Conservation (phyloP, 1,140 invertebrate species). For the Liolophura sinensis region DNA sequence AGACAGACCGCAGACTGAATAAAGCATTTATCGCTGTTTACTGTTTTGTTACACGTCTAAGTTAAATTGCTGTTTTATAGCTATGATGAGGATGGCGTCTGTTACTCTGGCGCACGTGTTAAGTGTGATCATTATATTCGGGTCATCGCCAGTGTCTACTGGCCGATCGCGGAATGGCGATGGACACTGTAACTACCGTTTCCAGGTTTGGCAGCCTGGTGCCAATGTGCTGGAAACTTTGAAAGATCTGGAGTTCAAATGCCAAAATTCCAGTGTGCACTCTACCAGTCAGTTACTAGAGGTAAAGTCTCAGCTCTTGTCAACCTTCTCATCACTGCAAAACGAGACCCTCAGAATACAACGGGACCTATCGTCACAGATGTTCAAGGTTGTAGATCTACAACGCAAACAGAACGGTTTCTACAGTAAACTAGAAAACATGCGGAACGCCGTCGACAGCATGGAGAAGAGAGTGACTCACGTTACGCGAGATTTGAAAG, state of each 20-base stretch:
- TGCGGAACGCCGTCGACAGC: constrained; percentile 14
- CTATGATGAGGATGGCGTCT: too few relatives aligned
- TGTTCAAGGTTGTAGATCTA: constrained; percentile 19
- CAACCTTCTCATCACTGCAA: constrained; percentile 23
- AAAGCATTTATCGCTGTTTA: too few relatives aligned
- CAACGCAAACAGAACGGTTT: constrained; percentile 20
- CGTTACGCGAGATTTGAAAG: constrained; percentile 10
- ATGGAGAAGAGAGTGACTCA: constrained; percentile 7
- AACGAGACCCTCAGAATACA: constrained; percentile 32
- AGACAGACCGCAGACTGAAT: too few relatives aligned
- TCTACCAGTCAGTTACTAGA: constrained; percentile 34
- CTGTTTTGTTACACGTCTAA: too few relatives aligned
- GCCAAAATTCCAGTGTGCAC: constrained; percentile 34
- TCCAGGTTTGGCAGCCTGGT: constrained; percentile 49
- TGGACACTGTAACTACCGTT: constrained; percentile 22
- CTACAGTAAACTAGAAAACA: constrained; percentile 10
- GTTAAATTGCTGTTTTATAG: too few relatives aligned
- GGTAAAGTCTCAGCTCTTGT: constrained; percentile 19
- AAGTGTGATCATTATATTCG: too few relatives aligned
- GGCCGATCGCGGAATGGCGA: not conserved
- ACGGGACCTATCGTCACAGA: constrained; percentile 15
- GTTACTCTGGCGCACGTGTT: too few relatives aligned
- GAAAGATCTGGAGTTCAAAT: constrained; percentile 30
- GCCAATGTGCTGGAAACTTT: constrained; percentile 36
- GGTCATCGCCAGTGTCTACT: not conserved